Base-by-base conservation (phyloP, 2,888 invertebrate species). In the Ornithoptera alexandrae region DNA sequence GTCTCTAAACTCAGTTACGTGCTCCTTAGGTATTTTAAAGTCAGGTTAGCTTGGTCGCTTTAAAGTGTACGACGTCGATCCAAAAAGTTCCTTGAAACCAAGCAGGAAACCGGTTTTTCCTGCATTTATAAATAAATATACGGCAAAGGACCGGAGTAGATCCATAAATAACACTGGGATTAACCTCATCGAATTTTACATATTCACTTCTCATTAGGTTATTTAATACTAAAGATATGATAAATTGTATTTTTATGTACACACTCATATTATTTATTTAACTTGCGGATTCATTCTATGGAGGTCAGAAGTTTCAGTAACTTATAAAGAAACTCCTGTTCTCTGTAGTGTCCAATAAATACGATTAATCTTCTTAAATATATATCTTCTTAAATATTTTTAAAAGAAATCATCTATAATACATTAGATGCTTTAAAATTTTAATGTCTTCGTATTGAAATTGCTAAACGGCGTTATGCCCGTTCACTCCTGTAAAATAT, bases 81-180 rank as follows among this genome's bases (percentile, higher is more conserved):
- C 59, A 30, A 59, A 59, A 30, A 58, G 10, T 59, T 61, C 36
- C 36, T 64, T 56, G 4, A 53, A 56, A 50, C 56, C 56, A 7
- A 22, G 50, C 56, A 56, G 2, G 42, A 62, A 67, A 67, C 67
- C 39, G 24, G 67, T 67, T 62, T 56, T 62, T 15, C 2, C 22
- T n/a, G 60, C 20, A 18, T 10, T 53, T 57, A 50, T 59, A 60
- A 60, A 65, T 65, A 65, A 65, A 59, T 56, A 22, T 65, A 18
- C 59, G 18, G n/a, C 20, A 10, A 4, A 22, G 59, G 59, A 60
- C 50, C 30, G 53, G n/a, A 50, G 50, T 50, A 17, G 53, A 18
- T 53, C 53, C n/a, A 53, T 12, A 53, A n/a, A 53, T n/a, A 53
- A 53, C 12, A n/a, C 53, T n/a, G 53, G n/a, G 8, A 18, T 18